Percentiles rank a stretch among this genome's conserved stretches.
phyloP scores from a whole-genome alignment of 2,888 invertebrate species.

The Prosopocoilus inquinatus region DNA sequence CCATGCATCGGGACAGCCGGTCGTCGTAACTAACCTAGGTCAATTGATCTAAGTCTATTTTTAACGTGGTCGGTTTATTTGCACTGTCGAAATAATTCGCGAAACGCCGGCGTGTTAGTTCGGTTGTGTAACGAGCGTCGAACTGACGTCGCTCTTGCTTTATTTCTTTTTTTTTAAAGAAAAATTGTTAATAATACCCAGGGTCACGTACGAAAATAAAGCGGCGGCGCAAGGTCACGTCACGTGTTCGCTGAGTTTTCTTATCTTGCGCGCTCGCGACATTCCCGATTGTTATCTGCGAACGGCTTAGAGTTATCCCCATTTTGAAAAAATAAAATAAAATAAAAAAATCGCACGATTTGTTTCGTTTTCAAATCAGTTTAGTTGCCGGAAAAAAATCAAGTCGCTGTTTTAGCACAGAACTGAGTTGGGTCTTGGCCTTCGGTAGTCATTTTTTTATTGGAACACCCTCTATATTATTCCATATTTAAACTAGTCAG shows the following conservation, averaged over 20 bases:
- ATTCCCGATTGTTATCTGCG: background rate
- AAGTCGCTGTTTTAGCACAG: too few species aligned
- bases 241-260: conserved; percentile 15
- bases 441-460: too few species aligned
- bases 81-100: conserved; percentile 10
- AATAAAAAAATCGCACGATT: too few species aligned
- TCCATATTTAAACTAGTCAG: too few species aligned
- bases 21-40: conserved; percentile 18
- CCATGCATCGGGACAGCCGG: conserved; percentile 7
- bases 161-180: background rate
- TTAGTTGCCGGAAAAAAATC: too few species aligned
- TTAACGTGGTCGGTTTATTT: conserved; percentile 10
- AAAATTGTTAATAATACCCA: conserved; percentile 5
- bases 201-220: conserved; percentile 21
- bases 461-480: too few species aligned
- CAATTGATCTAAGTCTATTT: conserved; percentile 17
- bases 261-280: conserved; percentile 7
- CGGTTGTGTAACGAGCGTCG: background rate
- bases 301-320: too few species aligned
- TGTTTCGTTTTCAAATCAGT: too few species aligned
- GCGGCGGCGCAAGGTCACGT: conserved; percentile 16
- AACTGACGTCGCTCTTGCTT: background rate
- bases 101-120: background rate
- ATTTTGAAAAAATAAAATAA: too few species aligned
- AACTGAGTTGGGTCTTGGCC: too few species aligned